Base-by-base conservation (phyloP, 2,888 invertebrate genomes). In the Cloeon dipterum region DNA sequence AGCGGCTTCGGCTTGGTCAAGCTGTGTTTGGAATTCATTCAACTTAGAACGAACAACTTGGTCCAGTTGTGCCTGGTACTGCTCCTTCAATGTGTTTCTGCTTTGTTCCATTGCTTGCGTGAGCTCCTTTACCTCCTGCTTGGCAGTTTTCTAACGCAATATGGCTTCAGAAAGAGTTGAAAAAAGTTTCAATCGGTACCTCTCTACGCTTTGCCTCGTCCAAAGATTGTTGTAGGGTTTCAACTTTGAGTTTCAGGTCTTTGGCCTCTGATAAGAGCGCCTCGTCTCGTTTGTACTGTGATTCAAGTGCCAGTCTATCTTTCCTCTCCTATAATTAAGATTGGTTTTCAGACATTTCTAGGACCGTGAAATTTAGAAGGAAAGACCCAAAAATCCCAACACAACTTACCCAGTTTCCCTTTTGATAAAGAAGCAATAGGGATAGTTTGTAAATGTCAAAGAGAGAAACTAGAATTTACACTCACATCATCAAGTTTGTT, bases 51-150 rank as follows among this genome's bases (percentile, higher is more conserved):
- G 59, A 14, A 83, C 79, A 0, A 81, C 74, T 34, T 70, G 66
- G 47, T 83, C 82, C 10, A 83, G 60, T 56, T 83, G 82, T 44
- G 72, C 70, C 55, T 83, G 83, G 49, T 82, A 83, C 50, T 76
- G 72, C 25, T 66, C 62, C 46, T 75, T 70, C 13, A 82, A 55
- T 41, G 79, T 74, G 11, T 61, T 55, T 49, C 74, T 73, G 43
- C 70, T 72, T 2, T 65, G 55, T 40, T 75, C 74, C 32, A 68
- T 50, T 33, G 67, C 63, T 23, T 63, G 63, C 32, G 59, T 60
- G 3, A 55, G 40, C 5, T 42, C 44, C 39, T 51, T 51, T 0
- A 47, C 43, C 44, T 58, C 54, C 17, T 56, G 58, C 44, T 56
- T 57, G 7, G 62, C 50, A 32, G 50, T 44, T 52, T 54, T 58